phyloP scores from a whole-genome alignment of 2,888 invertebrate genomes.

The Papilio protenor region DNA sequence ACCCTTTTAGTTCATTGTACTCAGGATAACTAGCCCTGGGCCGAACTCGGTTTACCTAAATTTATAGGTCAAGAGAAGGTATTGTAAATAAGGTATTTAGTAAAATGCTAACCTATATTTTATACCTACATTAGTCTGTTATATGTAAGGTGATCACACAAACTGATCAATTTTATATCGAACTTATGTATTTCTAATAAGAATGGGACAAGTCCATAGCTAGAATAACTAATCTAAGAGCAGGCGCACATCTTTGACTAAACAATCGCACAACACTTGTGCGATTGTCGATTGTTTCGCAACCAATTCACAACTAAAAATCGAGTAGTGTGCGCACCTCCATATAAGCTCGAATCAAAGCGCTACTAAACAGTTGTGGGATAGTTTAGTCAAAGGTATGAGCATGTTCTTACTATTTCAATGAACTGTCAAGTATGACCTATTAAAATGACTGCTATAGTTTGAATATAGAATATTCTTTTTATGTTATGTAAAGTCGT shows the following conservation, averaged over 20 bases:
- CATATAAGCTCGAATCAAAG: too few relatives aligned
- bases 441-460: too few relatives aligned
- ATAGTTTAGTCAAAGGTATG: too few relatives aligned
- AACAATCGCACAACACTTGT: too few relatives aligned
- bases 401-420: neutral
- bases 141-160: neutral
- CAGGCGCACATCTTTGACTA: too few relatives aligned
- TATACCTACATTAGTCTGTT: neutral
- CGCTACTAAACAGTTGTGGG: too few relatives aligned
- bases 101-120: neutral
- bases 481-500: too few relatives aligned
- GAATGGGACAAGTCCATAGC: too few relatives aligned
- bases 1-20: slow-evolving; percentile 38
- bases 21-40: neutral
- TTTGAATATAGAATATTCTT: neutral
- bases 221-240: too few relatives aligned
- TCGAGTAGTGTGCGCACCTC: too few relatives aligned
- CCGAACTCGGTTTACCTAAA: neutral
- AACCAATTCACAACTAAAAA: too few relatives aligned
- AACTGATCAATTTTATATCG: neutral
- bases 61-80: neutral
- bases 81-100: neutral
- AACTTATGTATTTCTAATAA: neutral
- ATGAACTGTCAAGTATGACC: neutral
- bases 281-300: too few relatives aligned